Evolutionary conservation across 2,797 vertebrate species (phyloP), one percentile per base, ranked within the genome.

Genomic region (Hemibagrus guttatus): DNA sequence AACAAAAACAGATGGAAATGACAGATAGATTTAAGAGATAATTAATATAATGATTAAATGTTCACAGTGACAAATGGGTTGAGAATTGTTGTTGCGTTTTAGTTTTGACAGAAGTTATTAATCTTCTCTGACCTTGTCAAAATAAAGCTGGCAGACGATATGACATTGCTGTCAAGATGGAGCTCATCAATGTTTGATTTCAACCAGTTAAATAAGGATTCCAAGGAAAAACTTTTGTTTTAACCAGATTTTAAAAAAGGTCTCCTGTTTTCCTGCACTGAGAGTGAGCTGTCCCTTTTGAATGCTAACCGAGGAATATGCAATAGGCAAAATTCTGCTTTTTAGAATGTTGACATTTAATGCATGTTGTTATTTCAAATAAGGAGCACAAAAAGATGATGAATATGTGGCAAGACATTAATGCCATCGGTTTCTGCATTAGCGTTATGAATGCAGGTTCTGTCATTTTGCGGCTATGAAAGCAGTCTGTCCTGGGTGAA

Each of bases 291-390:
- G 23, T 79, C 89, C 89, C 76, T 89, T 92, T 85, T 89, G 81
- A 87, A 92, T 91, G 89, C 86, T 89, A 90, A 92, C 87, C 76
- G 69, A 83, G 72, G 52, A 71, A 68, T 11, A 1, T 16, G 76
- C 72, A 80, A 12, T 54, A 81, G 66, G 66, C 74, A 84, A 89
- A 69, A 75, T 26, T 68, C 80, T 83, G 85, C 35, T 42, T 83
- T 88, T 88, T 74, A 68, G 87, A 76, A 76, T 72, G 82, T 88
- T 89, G 80, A 88, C 89, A 89, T 90, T 88, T 90, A 83, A 88
- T 42, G 52, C 56, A 35, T 61, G 78, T 31, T 52, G 87, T 85
- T 87, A 78, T 69, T 78, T 69, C 21, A 81, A 85, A 14, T 7
- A 69, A 71, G 23, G 78, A 28, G 71, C 82, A 68, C 35, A 72